phyloP scores from a whole-genome alignment of 2,888 invertebrate species.

The Anorthoa munda region DNA sequence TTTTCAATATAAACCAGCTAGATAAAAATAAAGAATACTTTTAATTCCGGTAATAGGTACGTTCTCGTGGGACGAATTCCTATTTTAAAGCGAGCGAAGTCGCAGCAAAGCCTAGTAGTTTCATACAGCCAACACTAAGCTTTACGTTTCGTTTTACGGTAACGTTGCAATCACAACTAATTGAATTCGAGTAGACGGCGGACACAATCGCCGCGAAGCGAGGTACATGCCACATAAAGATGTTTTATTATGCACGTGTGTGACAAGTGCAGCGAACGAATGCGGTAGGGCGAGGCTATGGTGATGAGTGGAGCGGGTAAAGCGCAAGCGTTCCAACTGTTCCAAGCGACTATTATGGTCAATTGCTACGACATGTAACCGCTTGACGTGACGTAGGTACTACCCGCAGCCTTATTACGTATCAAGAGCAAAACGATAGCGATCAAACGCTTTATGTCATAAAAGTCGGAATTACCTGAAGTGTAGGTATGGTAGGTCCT shows the following conservation, averaged over 20 bases:
- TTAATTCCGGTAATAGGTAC: background rate
- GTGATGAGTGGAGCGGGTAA: constrained; percentile 29
- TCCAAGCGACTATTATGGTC: background rate
- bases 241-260: constrained; percentile 68
- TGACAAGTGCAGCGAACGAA: constrained; percentile 70
- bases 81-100: background rate
- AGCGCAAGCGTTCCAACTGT: too few species aligned
- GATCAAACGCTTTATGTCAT: too few species aligned
- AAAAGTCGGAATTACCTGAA: too few species aligned
- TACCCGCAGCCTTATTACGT: too few species aligned
- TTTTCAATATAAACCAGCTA: background rate
- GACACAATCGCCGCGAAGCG: constrained; percentile 48
- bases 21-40: too few species aligned
- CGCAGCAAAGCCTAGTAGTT: background rate
- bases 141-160: constrained; percentile 31
- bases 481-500: too few species aligned
- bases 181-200: constrained; percentile 58
- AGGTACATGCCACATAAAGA: constrained; percentile 64
- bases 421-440: too few species aligned
- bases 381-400: background rate
- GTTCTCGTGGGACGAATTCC: background rate
- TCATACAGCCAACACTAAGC: constrained; percentile 1
- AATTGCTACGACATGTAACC: background rate
- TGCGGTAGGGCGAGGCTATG: constrained; percentile 14
- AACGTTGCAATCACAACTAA: constrained; percentile 58